Conservation (phyloP, 2,888 invertebrate species). For the Parnassius glacialis region DNA sequence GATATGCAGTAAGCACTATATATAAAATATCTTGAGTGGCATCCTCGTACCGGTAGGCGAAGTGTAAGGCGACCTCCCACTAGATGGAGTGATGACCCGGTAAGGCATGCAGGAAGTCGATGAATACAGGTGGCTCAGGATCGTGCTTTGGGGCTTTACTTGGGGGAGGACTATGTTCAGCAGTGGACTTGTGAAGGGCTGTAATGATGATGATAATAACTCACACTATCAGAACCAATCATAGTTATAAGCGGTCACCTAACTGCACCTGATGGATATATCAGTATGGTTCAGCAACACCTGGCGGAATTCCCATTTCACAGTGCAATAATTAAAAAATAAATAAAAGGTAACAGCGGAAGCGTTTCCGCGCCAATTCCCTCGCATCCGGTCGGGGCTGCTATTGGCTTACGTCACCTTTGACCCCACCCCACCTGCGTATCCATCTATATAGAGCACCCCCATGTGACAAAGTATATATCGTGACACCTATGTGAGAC, state of each 20-base stretch:
- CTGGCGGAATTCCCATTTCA: conserved; percentile 56
- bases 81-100: too few species aligned
- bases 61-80: too few species aligned
- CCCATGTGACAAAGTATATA: conserved; percentile 28
- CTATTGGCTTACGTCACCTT: conserved; percentile 70
- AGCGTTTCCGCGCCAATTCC: conserved; percentile 57
- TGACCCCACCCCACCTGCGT: conserved; percentile 69
- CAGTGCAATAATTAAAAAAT: conserved; percentile 59
- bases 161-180: too few species aligned
- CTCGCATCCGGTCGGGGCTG: conserved; percentile 53
- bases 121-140: too few species aligned
- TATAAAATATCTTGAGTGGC: too few species aligned
- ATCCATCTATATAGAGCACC: conserved; percentile 32
- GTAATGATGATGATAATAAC: too few species aligned
- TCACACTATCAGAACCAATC: too few species aligned
- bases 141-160: too few species aligned
- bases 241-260: neutral
- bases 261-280: neutral
- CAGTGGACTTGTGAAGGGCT: too few species aligned
- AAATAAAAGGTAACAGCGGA: conserved; percentile 58
- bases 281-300: conserved; percentile 39
- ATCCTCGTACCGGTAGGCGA: too few species aligned
- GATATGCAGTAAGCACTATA: too few species aligned
- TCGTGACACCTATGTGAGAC: conserved; percentile 7
- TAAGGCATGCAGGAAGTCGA: too few species aligned